Conservation (phyloP, 2,888 invertebrate species). For the Lampropteryx suffumata region DNA sequence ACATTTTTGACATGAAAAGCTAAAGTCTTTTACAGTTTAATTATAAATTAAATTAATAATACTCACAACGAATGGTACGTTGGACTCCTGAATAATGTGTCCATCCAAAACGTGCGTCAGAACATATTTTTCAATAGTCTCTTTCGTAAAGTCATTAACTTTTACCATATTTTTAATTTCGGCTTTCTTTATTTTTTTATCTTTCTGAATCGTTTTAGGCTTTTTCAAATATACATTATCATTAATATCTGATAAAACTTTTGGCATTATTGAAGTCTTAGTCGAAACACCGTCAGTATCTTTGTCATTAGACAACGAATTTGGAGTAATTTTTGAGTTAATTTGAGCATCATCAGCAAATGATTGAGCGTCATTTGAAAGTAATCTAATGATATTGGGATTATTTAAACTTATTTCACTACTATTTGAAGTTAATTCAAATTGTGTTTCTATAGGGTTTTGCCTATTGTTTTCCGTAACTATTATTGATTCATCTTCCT, state of each 20-base stretch:
- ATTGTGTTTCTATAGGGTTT: too few relatives aligned
- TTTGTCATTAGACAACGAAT: background rate
- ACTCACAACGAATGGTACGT: slow-evolving; percentile 74
- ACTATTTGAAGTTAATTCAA: too few relatives aligned
- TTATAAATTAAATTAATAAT: too few relatives aligned
- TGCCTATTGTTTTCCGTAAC: background rate
- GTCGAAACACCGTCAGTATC: background rate
- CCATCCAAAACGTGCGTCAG: slow-evolving; percentile 74
- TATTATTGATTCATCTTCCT: too few relatives aligned
- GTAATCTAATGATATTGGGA: too few relatives aligned
- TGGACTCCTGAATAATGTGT: slow-evolving; percentile 75
- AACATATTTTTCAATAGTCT: slow-evolving; percentile 44
- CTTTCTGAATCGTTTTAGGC: background rate
- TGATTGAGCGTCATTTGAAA: too few relatives aligned
- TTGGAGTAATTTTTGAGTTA: background rate
- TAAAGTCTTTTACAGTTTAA: too few relatives aligned
- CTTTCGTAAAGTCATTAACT: background rate
- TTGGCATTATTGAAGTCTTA: background rate
- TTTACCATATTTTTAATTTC: too few relatives aligned
- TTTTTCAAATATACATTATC: background rate
- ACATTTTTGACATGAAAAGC: too few relatives aligned
- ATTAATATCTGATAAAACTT: too few relatives aligned
- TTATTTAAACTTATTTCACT: too few relatives aligned
- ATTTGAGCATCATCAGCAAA: too few relatives aligned
- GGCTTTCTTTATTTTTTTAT: background rate